These are phyloP conservation scores for Propithecus perrieri DNA, from an alignment of 2,797 vertebrate species.

Conservation along the genomic window DNA sequence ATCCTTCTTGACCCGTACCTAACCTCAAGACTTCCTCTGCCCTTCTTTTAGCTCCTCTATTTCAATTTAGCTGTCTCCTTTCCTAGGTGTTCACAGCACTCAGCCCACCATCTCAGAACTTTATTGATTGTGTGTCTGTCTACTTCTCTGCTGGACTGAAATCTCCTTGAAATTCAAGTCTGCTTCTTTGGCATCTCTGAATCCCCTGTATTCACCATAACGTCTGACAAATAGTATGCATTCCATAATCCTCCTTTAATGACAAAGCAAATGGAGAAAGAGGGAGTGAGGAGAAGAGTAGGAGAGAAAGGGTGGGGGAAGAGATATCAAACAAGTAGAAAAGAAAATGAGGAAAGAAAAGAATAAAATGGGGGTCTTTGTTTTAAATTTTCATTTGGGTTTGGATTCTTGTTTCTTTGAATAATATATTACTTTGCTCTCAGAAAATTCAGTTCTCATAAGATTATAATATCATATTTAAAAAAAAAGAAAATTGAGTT, in stretches of 20 bases:
- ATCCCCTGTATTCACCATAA: not conserved
- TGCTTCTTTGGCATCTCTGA: not conserved
- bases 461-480: not conserved
- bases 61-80: not conserved
- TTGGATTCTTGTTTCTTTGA: not conserved
- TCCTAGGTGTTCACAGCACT: not conserved
- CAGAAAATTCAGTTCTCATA: not conserved
- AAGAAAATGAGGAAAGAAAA: not conserved
- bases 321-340: rapidly evolving
- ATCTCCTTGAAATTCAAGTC: not conserved
- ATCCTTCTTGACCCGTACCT: not conserved
- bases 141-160: not conserved
- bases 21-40: not conserved
- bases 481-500: not conserved
- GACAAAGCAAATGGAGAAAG: not conserved
- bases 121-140: not conserved
- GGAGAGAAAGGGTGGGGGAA: not conserved
- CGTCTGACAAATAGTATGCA: not conserved
- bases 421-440: not conserved
- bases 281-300: not conserved
- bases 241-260: not conserved
- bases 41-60: not conserved
- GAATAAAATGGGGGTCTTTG: not conserved
- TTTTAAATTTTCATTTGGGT: not conserved
- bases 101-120: not conserved